Evolutionary conservation across 2,113 vertebrate species (phyloP).

Genomic region (Actenoides hombroni): DNA sequence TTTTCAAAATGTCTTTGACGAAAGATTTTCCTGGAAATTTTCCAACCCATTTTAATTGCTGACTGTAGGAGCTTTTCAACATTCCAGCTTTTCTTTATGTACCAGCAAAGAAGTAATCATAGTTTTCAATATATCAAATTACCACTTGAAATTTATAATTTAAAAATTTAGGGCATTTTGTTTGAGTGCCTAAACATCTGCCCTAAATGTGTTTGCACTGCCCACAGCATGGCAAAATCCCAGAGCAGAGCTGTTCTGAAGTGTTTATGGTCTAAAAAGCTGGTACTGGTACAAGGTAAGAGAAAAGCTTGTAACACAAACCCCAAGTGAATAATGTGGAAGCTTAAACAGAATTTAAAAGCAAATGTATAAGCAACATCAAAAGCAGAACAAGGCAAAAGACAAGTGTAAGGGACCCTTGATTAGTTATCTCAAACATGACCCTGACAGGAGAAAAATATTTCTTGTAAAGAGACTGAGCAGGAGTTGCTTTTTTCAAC

Average conservation of each 20-base stretch:
- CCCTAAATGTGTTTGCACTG: not conserved
- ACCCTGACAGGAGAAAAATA: no score
- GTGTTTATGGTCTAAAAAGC: not conserved
- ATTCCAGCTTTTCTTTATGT: not conserved
- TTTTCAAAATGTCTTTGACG: not conserved
- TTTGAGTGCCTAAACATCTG: not conserved
- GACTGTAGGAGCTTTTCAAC: not conserved
- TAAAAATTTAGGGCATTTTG: not conserved
- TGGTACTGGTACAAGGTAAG: not conserved
- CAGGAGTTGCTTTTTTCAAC: no score
- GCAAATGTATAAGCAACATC: not conserved
- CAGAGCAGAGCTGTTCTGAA: not conserved
- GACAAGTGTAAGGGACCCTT: not conserved
- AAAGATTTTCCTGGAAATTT: not conserved
- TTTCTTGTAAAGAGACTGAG: no score
- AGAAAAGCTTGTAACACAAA: not conserved
- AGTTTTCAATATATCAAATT: not conserved
- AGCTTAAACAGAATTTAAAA: not conserved
- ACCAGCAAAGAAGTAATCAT: not conserved
- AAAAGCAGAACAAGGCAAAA: not conserved
- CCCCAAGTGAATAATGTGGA: not conserved
- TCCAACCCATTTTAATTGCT: not conserved
- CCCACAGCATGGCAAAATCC: not conserved
- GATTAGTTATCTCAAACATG: no score
- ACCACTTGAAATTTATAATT: not conserved